phyloP scores from a whole-genome alignment of 2,888 invertebrate genomes.

The Hydriomena furcata region DNA sequence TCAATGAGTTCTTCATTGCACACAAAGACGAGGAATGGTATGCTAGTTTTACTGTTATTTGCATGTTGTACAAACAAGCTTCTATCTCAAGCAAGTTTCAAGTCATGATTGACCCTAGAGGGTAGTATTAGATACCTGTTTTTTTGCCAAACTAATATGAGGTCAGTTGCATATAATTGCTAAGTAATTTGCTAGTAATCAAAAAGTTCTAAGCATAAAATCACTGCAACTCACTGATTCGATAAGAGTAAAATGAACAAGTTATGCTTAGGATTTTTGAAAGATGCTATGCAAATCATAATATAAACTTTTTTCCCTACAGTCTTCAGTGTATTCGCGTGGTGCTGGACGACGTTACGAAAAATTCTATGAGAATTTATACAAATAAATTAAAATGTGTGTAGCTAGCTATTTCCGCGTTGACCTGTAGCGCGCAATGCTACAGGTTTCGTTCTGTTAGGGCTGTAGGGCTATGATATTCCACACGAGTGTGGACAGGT shows the following conservation, averaged over 20 bases:
- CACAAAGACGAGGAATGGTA: slow-evolving; percentile 99
- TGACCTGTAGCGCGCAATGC: slow-evolving; percentile 84
- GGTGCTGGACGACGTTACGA: slow-evolving; percentile 79
- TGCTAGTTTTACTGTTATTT: slow-evolving; percentile 57
- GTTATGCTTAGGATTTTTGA: slow-evolving; percentile 76
- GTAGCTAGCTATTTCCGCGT: slow-evolving; percentile 80
- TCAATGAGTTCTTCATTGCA: slow-evolving; percentile 98
- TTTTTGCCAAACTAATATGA: slow-evolving; percentile 10
- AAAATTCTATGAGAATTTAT: slow-evolving; percentile 69
- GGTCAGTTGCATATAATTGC: slow-evolving; percentile 36
- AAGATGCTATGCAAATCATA: slow-evolving; percentile 72
- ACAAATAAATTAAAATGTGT: slow-evolving; percentile 75
- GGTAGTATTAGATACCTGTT: background rate
- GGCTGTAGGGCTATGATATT: slow-evolving; percentile 73
- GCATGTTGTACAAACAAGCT: slow-evolving; percentile 25
- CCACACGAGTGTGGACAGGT: slow-evolving; percentile 79
- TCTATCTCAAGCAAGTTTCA: slow-evolving; percentile 13
- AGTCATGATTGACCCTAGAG: background rate
- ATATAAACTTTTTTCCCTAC: slow-evolving; percentile 82
- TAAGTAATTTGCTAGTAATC: slow-evolving; percentile 65
- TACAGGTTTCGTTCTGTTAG: slow-evolving; percentile 82
- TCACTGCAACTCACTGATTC: background rate
- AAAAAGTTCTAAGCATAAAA: slow-evolving; percentile 72
- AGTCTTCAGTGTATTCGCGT: slow-evolving; percentile 80
- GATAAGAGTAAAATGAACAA: slow-evolving; percentile 19